Percentiles rank a stretch among this genome's conserved stretches.
These are phyloP conservation scores for Nesometra sesokonis DNA, from an alignment of 35 echinoderm and acorn worm genomes.

Conservation along the genomic window DNA sequence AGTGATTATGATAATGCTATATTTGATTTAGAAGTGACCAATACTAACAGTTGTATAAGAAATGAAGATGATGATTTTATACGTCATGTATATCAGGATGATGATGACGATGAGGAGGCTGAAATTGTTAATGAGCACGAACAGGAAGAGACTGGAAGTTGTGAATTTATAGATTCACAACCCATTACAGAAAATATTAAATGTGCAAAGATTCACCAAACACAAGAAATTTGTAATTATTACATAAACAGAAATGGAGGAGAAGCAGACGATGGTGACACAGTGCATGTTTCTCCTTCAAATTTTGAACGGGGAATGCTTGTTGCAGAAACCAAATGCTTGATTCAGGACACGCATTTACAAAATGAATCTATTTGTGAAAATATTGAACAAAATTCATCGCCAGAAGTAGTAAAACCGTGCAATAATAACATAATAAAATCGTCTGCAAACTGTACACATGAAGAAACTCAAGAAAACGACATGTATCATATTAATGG, in stretches of 20 bases:
- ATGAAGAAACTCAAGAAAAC: background rate
- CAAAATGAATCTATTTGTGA: background rate
- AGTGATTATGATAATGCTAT: background rate
- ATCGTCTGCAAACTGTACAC: background rate
- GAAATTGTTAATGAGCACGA: background rate
- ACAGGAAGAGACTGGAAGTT: background rate
- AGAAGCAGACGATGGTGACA: background rate
- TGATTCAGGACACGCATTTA: background rate
- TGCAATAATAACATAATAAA: background rate
- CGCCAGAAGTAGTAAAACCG: background rate
- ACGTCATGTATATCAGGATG: background rate
- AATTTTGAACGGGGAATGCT: background rate
- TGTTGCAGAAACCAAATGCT: background rate
- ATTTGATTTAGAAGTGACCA: background rate
- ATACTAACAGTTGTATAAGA: background rate
- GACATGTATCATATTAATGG: background rate
- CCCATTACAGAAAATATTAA: background rate
- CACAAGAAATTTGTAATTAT: background rate
- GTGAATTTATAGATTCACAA: background rate
- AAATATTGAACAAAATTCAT: background rate
- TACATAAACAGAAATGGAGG: background rate
- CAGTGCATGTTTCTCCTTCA: background rate
- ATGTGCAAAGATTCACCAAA: background rate
- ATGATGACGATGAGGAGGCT: background rate
- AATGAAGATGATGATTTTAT: background rate